Conservation (phyloP, 2,888 invertebrate genomes). For the Pyrrhia umbra region DNA sequence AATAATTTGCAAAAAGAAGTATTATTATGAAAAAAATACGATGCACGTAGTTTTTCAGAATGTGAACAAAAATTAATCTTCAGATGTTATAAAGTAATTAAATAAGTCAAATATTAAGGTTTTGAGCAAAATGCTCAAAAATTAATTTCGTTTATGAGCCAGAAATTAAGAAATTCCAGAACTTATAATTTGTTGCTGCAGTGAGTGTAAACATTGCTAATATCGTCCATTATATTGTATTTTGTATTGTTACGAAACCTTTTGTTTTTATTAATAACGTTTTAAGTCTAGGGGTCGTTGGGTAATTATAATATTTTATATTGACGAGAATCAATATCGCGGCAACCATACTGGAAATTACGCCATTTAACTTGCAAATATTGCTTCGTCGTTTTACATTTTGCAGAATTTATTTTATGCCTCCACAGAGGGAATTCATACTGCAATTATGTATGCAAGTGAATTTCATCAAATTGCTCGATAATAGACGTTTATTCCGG, state of each 20-base stretch:
- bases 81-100: no score
- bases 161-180: no score
- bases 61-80: no score
- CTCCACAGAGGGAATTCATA: conserved; percentile 10
- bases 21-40: no score
- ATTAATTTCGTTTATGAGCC: no score
- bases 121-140: no score
- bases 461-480: neutral
- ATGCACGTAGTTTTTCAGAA: no score
- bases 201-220: no score
- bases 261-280: conserved; percentile 29
- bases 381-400: conserved; percentile 20
- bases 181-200: no score
- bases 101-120: no score
- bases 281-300: conserved; percentile 55
- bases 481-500: conserved; percentile 1
- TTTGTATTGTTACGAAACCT: conserved; percentile 55
- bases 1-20: neutral
- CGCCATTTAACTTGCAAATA: conserved; percentile 23
- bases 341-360: neutral
- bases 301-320: conserved; percentile 7
- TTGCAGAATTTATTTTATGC: conserved; percentile 14
- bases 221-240: neutral
- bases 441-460: neutral
- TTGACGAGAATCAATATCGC: neutral